Conservation (phyloP, 2,797 vertebrate genomes). For the Chiroxiphia lanceolata region DNA sequence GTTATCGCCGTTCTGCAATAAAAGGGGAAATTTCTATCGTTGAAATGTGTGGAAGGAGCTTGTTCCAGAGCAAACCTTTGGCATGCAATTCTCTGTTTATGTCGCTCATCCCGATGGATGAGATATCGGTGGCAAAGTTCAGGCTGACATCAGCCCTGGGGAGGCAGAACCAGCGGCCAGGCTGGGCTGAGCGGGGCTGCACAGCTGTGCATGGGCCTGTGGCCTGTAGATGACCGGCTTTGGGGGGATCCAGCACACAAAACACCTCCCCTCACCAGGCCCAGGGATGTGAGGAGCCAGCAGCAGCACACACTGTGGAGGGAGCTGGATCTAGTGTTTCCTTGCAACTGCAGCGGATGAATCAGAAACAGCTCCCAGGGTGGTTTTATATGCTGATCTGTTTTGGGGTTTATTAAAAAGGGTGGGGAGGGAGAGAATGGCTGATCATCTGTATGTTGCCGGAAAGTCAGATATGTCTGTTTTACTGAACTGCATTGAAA, state of each 20-base stretch:
- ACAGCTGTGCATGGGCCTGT: background rate
- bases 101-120: conserved; percentile 66
- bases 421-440: background rate
- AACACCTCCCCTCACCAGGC: background rate
- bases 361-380: background rate
- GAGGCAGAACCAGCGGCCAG: conserved; percentile 50
- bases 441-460: background rate
- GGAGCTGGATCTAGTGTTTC: background rate
- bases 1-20: conserved; percentile 17
- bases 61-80: conserved; percentile 56
- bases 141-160: conserved; percentile 68
- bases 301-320: background rate
- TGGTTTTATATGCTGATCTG: background rate
- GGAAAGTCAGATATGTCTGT: background rate
- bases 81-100: conserved; percentile 36
- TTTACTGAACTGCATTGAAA: background rate
- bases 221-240: background rate
- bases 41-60: conserved; percentile 64
- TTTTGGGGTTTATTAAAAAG: background rate
- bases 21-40: conserved; percentile 64
- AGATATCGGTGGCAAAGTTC: conserved; percentile 68
- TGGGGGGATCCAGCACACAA: background rate
- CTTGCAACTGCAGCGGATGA: background rate
- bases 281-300: background rate
- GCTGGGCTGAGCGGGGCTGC: background rate